Evolutionary conservation across 1,140 invertebrate genomes (phyloP).

Genomic region (Rhyacophila brunnea): DNA sequence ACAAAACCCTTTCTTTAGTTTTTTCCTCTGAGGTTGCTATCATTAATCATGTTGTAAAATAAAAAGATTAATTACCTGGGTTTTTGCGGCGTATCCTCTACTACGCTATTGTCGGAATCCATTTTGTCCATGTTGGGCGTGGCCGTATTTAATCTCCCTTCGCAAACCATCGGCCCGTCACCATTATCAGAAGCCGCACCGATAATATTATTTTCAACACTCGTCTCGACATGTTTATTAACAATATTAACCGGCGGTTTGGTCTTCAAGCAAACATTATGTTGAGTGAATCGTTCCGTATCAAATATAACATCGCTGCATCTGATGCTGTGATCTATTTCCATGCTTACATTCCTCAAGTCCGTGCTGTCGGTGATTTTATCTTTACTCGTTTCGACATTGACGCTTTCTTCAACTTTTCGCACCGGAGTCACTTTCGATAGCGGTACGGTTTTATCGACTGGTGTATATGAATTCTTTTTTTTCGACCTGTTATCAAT

Average conservation of each 20-base stretch:
- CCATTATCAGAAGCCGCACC: conserved; percentile 7
- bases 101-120: conserved; percentile 44
- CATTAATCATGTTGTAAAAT: conserved; percentile 4
- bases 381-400: not conserved
- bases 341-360: conserved; percentile 17
- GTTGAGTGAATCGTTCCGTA: not conserved
- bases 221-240: not conserved
- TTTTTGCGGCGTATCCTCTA: conserved; percentile 51
- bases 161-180: conserved; percentile 17
- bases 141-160: conserved; percentile 20
- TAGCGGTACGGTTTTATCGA: not conserved
- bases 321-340: conserved; percentile 10
- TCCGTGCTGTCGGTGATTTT: conserved; percentile 17
- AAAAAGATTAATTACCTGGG: conserved; percentile 36
- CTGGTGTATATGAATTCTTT: not conserved
- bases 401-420: not conserved
- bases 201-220: not conserved
- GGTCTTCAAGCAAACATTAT: not conserved
- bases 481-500: not conserved
- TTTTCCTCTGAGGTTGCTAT: conserved; percentile 31
- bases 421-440: not conserved
- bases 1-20: not conserved
- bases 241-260: not conserved
- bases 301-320: conserved; percentile 11
- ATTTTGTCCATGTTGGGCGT: conserved; percentile 39